Evolutionary conservation across 2,113 vertebrate genomes (phyloP).

Genomic region (Craseonycteris thonglongyai): DNA sequence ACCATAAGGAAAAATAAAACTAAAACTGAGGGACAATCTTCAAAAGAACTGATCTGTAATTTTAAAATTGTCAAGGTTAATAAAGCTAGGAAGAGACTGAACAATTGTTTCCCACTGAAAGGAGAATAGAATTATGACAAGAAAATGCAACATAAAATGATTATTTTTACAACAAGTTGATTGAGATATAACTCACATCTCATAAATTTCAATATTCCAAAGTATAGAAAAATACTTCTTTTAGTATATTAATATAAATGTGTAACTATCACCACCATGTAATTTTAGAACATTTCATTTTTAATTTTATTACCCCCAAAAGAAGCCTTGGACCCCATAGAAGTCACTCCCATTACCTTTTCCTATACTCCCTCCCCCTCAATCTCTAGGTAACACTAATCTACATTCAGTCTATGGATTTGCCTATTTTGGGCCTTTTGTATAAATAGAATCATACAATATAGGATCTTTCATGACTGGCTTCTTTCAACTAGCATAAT

Average conservation of each 20-base stretch:
- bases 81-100: background rate
- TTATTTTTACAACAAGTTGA: background rate
- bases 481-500: background rate
- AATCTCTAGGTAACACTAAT: background rate
- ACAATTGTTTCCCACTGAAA: background rate
- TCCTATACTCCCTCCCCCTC: background rate
- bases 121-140: background rate
- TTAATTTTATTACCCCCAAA: background rate
- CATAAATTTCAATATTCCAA: background rate
- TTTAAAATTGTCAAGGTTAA: background rate
- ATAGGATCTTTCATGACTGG: background rate
- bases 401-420: background rate
- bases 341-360: background rate
- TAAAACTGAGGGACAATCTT: background rate
- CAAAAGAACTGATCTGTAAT: background rate
- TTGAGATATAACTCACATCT: background rate
- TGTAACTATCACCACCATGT: background rate
- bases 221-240: background rate
- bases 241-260: background rate
- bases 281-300: background rate
- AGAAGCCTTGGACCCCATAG: background rate
- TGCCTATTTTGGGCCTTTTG: background rate
- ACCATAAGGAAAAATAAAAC: background rate
- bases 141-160: background rate
- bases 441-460: background rate